Percentiles rank a stretch among this genome's conserved stretches.
These are phyloP conservation scores for Suillia variegata DNA, from an alignment of 2,888 invertebrate species.

Conservation along the genomic window DNA sequence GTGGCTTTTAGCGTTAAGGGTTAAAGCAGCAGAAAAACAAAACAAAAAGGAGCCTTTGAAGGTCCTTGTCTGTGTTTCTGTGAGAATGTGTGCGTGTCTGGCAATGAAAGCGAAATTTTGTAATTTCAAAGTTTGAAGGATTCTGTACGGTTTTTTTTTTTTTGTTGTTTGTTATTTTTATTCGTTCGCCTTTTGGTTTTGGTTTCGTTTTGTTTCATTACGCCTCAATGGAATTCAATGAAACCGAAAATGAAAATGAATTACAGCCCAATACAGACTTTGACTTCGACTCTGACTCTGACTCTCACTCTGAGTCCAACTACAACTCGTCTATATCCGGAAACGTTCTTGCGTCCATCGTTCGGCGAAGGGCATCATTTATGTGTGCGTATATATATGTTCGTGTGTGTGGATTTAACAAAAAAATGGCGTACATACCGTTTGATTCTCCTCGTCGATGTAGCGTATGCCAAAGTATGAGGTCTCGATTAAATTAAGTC, in stretches of 20 bases:
- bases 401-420: not conserved
- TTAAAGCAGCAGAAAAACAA: not conserved
- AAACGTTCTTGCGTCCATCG: no score
- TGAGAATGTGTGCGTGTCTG: not conserved
- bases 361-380: not conserved
- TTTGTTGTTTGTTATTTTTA: not conserved
- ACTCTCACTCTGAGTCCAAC: no score
- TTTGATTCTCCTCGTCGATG: constrained; percentile 90
- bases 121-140: constrained; percentile 35
- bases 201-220: constrained; percentile 34
- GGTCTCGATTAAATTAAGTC: constrained; percentile 92
- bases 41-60: not conserved
- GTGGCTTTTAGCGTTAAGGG: constrained; percentile 2
- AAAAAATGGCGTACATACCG: constrained; percentile 68
- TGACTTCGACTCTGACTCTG: no score
- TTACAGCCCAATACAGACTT: constrained; percentile 28
- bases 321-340: constrained; percentile 27
- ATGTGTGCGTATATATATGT: not conserved
- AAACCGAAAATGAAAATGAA: constrained; percentile 54
- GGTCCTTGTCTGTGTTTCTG: not conserved
- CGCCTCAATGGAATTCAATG: constrained; percentile 50
- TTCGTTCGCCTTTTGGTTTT: constrained; percentile 5
- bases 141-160: not conserved
- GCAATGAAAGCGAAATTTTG: constrained; percentile 45
- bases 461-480: constrained; percentile 95